Evolutionary conservation across 2,113 vertebrate species (phyloP).

Genomic region (Orycteropus afer): DNA sequence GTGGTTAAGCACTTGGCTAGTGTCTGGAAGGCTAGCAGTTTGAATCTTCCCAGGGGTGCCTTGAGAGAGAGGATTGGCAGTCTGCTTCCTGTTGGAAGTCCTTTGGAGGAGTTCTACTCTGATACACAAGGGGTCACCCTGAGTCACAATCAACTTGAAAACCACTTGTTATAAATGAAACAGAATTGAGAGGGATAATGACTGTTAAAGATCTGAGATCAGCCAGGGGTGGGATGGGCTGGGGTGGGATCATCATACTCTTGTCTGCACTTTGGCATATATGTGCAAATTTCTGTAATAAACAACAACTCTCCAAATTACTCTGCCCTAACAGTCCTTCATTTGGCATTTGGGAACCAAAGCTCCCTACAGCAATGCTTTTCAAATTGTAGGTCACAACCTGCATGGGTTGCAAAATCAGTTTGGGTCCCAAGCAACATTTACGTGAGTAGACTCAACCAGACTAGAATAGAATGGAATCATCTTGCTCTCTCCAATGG

Average conservation of each 20-base stretch:
- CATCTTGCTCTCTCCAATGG: fast-evolving
- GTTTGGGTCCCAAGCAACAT: background rate
- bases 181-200: background rate
- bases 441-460: background rate
- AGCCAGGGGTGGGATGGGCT: too few relatives aligned
- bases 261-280: background rate
- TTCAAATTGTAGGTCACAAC: background rate
- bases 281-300: background rate
- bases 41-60: background rate
- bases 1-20: background rate
- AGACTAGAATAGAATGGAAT: background rate
- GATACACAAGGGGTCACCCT: background rate
- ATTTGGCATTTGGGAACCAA: background rate
- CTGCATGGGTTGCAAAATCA: background rate
- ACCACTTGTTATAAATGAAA: background rate
- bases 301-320: background rate
- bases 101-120: background rate
- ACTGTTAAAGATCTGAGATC: background rate
- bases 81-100: background rate
- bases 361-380: background rate
- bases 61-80: background rate
- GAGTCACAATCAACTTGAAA: background rate
- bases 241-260: too few relatives aligned
- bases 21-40: background rate
- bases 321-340: background rate